Percentiles rank a stretch among this genome's conserved stretches.
phyloP scores from a whole-genome alignment of 2,888 invertebrate species.

The Luperina nickerlii region DNA sequence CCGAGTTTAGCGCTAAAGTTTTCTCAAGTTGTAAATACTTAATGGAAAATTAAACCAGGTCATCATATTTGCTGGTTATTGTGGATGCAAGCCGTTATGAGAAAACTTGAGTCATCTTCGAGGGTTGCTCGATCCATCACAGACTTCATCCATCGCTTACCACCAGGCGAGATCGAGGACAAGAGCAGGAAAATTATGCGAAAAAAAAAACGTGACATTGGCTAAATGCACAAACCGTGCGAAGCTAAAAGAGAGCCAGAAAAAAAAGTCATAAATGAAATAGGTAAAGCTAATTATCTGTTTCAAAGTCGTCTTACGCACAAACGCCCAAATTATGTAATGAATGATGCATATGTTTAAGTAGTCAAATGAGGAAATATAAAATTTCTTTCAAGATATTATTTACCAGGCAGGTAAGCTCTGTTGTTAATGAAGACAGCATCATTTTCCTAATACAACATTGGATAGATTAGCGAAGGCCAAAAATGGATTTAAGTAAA shows the following conservation, averaged over 20 bases:
- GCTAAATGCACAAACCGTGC: too few species aligned
- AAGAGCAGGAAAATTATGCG: neutral
- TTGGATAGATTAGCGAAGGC: neutral
- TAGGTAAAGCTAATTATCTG: neutral
- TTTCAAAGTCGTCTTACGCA: neutral
- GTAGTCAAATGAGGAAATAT: neutral
- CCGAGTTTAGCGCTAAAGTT: constrained; percentile 38
- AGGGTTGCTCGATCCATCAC: neutral
- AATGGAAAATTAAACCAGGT: constrained; percentile 23
- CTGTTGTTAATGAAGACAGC: neutral
- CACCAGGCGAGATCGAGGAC: neutral
- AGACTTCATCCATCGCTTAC: neutral
- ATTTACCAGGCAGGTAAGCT: neutral
- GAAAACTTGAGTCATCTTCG: neutral
- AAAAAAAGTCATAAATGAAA: neutral
- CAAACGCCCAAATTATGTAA: neutral
- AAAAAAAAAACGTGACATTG: neutral
- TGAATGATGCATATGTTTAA: neutral
- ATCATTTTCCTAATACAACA: neutral
- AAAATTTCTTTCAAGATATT: neutral
- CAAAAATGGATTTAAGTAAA: neutral
- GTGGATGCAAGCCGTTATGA: neutral
- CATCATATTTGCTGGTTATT: constrained; percentile 11
- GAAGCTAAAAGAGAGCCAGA: too few species aligned
- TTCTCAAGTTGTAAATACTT: constrained; percentile 37